Base-by-base conservation (phyloP, 2,113 vertebrate species). In the Alethe diademata region DNA sequence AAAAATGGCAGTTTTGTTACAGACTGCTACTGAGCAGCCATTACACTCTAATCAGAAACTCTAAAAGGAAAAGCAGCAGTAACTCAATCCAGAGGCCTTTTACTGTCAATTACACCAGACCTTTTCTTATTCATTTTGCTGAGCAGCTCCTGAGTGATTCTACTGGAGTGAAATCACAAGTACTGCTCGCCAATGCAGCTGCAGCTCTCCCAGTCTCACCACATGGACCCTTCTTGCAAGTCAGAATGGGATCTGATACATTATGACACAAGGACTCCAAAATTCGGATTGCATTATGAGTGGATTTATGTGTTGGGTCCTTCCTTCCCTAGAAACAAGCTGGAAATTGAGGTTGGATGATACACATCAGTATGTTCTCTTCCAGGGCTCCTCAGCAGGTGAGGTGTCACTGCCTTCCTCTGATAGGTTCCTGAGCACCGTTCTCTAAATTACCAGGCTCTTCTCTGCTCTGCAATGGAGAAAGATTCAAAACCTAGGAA, bases 111-210 rank as follows among this genome's bases (percentile, higher is more conserved):
- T 94, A 95, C 73, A 66, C 29, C 19, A 90, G 74, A 91, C 82
- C 91, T 93, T 95, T 95, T 93, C 96, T 90, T 83, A 78, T 19
- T 75, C 92, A 75, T 48, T 95, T 96, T 85, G 83, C 87, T 60
- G 85, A 83, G 71, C 5, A 2, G 90, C 43, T 93, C 47, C 84
- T 85, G 91, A 85, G 75, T 36, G 86, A 72, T 93, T 8, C 85
- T 81, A 88, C 92, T 38, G 66, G 95, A 90, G 45, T 53, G 73
- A 85, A 95, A 91, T 75, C 87, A 65, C 60, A 66, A 89, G 78
- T 24, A 24, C 78, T 66, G 71, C 75, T 62, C 15, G 3, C 42
- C 86, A 56, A 19, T 65, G 75, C 69, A 91, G 76, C 79, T 12
- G 2, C 84, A 75, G 84, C 73, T 66, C 81, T 17, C 61, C 65